Evolutionary conservation across 1,140 invertebrate species (phyloP).

Genomic region (Hermetia illucens): DNA sequence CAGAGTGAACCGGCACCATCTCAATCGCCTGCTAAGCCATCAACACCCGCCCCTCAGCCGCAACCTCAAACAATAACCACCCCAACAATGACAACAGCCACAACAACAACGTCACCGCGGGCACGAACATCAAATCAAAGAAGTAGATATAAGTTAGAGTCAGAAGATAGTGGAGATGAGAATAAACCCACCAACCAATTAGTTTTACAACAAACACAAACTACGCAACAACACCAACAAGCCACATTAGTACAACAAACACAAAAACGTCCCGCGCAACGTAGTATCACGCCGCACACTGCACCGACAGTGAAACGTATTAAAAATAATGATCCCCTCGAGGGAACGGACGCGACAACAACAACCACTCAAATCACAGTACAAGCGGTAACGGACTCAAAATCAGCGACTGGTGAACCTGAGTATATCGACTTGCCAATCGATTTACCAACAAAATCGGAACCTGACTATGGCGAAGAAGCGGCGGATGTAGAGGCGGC

Average conservation of each 20-base stretch:
- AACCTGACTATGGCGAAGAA: slow-evolving; percentile 29
- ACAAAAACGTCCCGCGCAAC: slow-evolving; percentile 3
- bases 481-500: slow-evolving; percentile 19
- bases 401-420: slow-evolving; percentile 11
- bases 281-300: slow-evolving; percentile 7
- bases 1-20: slow-evolving; percentile 22
- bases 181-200: slow-evolving; percentile 26
- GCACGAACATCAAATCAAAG: slow-evolving; percentile 6
- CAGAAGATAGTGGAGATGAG: slow-evolving; percentile 24
- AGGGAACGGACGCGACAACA: slow-evolving; percentile 12
- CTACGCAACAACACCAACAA: slow-evolving; percentile 2
- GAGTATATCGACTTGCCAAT: slow-evolving; percentile 29
- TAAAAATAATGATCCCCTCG: slow-evolving; percentile 12
- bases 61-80: slow-evolving; percentile 12
- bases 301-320: slow-evolving; percentile 10
- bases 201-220: slow-evolving; percentile 22
- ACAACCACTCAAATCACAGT: slow-evolving; percentile 19
- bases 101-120: slow-evolving; percentile 12
- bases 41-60: slow-evolving; percentile 15
- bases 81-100: slow-evolving; percentile 14
- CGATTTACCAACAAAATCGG: slow-evolving; percentile 29
- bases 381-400: slow-evolving; percentile 19
- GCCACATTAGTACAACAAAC: neutral
- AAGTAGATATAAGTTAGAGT: slow-evolving; percentile 24
- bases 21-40: slow-evolving; percentile 10